Evolutionary conservation across 1,140 invertebrate genomes (phyloP), one percentile per base, ranked within the genome.

Genomic region (Heliothis subflexa): DNA sequence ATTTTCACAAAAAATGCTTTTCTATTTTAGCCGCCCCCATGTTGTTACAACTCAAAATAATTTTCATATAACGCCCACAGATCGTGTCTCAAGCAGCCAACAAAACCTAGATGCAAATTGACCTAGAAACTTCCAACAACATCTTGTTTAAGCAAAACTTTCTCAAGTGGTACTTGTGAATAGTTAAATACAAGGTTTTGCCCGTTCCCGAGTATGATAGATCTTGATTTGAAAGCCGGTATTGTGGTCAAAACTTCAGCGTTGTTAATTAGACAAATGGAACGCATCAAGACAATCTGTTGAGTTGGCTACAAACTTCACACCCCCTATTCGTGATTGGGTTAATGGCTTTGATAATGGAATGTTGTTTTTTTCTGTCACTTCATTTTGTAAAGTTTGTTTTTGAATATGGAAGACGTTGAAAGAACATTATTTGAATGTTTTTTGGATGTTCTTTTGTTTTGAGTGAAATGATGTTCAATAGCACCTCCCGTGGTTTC

Each of bases 211-310:
- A 62, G 40, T 73, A 73, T 73, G 54, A 73, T 59, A 18, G 16
- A 73, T 73, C 54, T 49, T 59, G 71, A 47, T 73, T 59, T 21
- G 16, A 49, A 33, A 59, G 55, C 16, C n/a, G 25, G 47, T 61
- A 25, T 59, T 73, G 33, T 33, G 54, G 71, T 73, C 54, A 73
- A 59, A 40, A 73, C 54, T 47, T 61, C 33, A 40, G 33, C 28
- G 14, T 49, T 3, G 71, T 47, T 73, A 73, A 73, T 73, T 73
- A 73, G 71, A 61, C 54, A 61, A 73, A 73, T 73, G 54, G 40
- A 49, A 73, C 25, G 50, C 47, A 68, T 28, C 40, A 18, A 45
- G 40, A 64, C 61, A 47, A 64, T 64, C 40, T 18, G 61, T 64
- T 33, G n/a, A 64, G 40, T 45, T 47, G 61, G n/a, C 14, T 62